Conservation (phyloP, 2,888 invertebrate species). For the Dendrolimus pini region DNA sequence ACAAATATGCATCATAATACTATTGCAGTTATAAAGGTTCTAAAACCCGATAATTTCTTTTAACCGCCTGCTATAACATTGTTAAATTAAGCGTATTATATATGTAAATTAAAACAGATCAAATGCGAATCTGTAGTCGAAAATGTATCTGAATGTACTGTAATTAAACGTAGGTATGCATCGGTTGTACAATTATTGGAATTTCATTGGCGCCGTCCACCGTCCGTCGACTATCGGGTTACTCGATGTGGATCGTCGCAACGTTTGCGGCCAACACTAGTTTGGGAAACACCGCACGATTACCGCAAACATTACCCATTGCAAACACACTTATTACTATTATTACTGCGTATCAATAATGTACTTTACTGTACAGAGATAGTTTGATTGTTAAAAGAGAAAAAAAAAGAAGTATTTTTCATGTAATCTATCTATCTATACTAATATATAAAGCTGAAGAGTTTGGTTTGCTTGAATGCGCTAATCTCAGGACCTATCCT, state of each 20-base stretch:
- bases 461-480: too few species aligned
- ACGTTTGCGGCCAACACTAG: slow-evolving; percentile 44
- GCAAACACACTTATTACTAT: slow-evolving; percentile 31
- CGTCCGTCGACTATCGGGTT: slow-evolving; percentile 27
- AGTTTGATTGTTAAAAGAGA: too few species aligned
- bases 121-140: not conserved
- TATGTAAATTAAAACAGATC: not conserved
- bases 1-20: too few species aligned
- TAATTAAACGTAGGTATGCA: not conserved
- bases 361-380: not conserved
- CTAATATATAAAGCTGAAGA: too few species aligned
- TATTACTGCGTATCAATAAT: slow-evolving; percentile 10
- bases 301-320: slow-evolving; percentile 35
- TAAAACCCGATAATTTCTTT: too few species aligned
- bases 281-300: slow-evolving; percentile 31
- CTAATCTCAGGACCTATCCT: too few species aligned
- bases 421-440: too few species aligned
- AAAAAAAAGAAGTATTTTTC: too few species aligned
- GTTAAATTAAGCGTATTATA: too few species aligned
- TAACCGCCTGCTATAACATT: too few species aligned
- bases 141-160: not conserved
- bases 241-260: slow-evolving; percentile 28
- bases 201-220: slow-evolving; percentile 32
- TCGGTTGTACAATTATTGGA: slow-evolving; percentile 40
- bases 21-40: too few species aligned